A percentile compares a stretch with the other conserved stretches of the same genome.
Conservation (phyloP, 2,113 vertebrate species). For the Machaerirhynchus nigripectus region DNA sequence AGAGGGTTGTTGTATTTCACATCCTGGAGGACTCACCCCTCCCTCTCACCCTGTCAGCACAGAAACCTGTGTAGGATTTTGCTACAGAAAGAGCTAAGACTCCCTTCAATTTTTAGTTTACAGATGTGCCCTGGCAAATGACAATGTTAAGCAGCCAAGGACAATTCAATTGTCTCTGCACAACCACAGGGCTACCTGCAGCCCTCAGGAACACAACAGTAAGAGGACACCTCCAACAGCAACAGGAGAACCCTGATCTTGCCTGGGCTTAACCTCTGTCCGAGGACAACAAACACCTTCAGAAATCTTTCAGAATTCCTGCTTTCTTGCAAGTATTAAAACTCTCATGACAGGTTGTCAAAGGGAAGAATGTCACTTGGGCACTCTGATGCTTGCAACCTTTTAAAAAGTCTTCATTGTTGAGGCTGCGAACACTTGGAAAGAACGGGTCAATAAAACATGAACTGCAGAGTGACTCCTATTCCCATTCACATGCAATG, state of each 20-base stretch:
- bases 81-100: not conserved
- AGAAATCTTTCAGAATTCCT: not conserved
- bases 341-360: not conserved
- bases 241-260: not conserved
- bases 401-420: not conserved
- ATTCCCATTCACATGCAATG: not conserved
- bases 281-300: not conserved
- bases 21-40: accelerated
- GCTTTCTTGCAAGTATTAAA: not conserved
- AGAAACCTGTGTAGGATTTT: not conserved
- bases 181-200: not conserved
- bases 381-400: not conserved
- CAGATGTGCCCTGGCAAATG: not conserved
- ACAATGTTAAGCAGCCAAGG: not conserved
- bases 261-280: not conserved
- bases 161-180: not conserved
- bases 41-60: too few species aligned
- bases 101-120: not conserved
- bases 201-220: not conserved
- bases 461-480: not conserved
- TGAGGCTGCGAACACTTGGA: not conserved
- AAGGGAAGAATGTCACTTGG: not conserved
- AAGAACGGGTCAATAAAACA: not conserved
- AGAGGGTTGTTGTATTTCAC: not conserved
- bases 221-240: not conserved